Evolutionary conservation across 2,797 vertebrate species (phyloP).

Genomic region (Pterois miles): DNA sequence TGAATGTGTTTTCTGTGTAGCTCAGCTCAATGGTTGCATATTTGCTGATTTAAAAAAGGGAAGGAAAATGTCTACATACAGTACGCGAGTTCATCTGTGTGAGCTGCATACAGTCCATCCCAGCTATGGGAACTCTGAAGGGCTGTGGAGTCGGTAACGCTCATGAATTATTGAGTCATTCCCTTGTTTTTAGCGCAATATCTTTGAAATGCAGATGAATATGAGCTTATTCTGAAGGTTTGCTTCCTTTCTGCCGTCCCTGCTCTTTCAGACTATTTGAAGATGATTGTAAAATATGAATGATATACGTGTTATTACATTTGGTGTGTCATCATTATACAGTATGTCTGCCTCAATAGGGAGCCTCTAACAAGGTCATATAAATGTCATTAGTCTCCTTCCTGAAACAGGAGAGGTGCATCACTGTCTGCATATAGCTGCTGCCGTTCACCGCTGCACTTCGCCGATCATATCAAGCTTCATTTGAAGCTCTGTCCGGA

Average conservation of each 20-base stretch:
- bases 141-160: conserved; percentile 53
- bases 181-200: conserved; percentile 29
- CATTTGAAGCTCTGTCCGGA: conserved; percentile 62
- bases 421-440: conserved; percentile 44
- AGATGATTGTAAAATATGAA: conserved; percentile 7
- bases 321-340: conserved; percentile 36
- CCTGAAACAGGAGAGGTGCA: conserved; percentile 70
- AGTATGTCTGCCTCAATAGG: conserved; percentile 3
- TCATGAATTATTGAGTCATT: conserved; percentile 72
- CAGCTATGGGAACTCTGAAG: conserved; percentile 25
- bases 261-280: conserved; percentile 10
- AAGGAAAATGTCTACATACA: conserved; percentile 24
- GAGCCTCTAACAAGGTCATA: conserved; percentile 58
- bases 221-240: conserved; percentile 5
- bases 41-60: conserved; percentile 34
- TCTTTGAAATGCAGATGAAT: conserved; percentile 59
- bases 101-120: conserved; percentile 7
- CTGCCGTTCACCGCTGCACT: conserved; percentile 31
- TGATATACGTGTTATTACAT: not conserved
- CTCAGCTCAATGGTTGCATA: conserved; percentile 30
- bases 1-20: conserved; percentile 27
- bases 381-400: conserved; percentile 63
- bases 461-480: conserved; percentile 54
- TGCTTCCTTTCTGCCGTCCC: not conserved
- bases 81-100: not conserved